Evolutionary conservation across 2,113 vertebrate genomes (phyloP).

Genomic region (Cariama cristata): DNA sequence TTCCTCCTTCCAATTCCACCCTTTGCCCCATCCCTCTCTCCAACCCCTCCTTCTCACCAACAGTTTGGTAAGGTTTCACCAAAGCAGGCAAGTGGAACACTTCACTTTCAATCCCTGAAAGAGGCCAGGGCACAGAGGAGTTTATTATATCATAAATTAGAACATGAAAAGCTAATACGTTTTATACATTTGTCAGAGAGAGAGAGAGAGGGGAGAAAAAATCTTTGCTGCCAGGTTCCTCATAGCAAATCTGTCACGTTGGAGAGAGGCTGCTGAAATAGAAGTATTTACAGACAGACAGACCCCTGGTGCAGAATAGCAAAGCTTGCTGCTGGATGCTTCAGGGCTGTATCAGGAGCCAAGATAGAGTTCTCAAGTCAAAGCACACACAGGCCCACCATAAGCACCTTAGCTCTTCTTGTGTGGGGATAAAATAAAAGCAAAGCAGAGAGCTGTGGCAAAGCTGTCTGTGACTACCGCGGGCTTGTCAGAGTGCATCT

Average conservation of each 20-base stretch:
- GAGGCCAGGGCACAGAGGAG: neutral
- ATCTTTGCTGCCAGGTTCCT: constrained; percentile 42
- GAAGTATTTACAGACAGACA: constrained; percentile 53
- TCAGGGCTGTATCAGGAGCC: neutral
- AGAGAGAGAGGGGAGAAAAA: neutral
- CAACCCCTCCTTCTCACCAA: neutral
- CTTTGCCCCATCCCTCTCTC: neutral
- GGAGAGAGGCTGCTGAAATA: constrained; percentile 39
- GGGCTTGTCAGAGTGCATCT: neutral
- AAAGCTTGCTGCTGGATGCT: constrained; percentile 5
- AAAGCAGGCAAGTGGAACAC: neutral
- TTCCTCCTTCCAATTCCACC: neutral
- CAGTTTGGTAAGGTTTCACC: neutral
- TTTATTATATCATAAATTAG: constrained; percentile 68
- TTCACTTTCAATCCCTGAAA: neutral
- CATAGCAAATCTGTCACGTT: constrained; percentile 45
- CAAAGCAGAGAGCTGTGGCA: neutral
- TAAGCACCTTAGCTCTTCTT: neutral
- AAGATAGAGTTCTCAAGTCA: constrained; percentile 10
- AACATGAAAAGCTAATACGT: constrained; percentile 49
- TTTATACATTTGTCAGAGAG: constrained; percentile 57
- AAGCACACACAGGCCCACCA: neutral
- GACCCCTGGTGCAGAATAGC: constrained; percentile 38
- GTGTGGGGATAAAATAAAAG: neutral
- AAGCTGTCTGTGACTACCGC: neutral